A percentile compares a stretch with the other conserved stretches of the same genome.
These are phyloP conservation scores for Pachliopta kotzebuea DNA, from an alignment of 2,888 invertebrate species.

Conservation along the genomic window DNA sequence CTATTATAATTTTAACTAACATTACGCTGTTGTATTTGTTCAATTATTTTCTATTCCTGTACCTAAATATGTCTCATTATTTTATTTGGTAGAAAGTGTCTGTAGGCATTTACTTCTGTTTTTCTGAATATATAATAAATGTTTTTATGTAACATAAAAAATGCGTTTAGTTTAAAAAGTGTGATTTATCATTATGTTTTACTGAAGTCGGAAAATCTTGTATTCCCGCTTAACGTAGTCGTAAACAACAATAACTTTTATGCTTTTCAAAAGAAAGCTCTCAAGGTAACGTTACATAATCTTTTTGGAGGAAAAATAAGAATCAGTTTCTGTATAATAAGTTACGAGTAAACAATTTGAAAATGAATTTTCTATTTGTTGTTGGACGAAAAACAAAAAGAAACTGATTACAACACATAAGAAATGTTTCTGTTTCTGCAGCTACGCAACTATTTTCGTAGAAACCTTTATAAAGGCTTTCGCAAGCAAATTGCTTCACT, in stretches of 20 bases:
- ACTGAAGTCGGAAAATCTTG: constrained; percentile 4
- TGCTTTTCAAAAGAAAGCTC: not conserved
- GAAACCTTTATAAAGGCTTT: no score
- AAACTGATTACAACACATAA: not conserved
- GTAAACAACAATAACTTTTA: constrained; percentile 13
- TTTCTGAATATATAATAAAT: no score
- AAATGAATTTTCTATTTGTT: not conserved
- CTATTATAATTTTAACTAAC: not conserved
- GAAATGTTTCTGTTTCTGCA: no score
- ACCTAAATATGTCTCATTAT: no score
- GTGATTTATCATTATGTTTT: constrained; percentile 2
- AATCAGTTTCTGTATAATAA: not conserved
- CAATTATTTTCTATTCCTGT: no score
- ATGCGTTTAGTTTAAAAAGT: not conserved
- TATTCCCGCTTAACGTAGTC: not conserved
- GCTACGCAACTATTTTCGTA: no score
- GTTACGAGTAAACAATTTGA: not conserved
- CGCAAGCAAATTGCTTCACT: no score
- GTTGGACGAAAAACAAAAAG: not conserved
- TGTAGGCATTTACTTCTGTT: no score
- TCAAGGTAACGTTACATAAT: not conserved
- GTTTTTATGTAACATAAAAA: not conserved
- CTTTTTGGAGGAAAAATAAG: not conserved
- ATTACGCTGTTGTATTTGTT: no score
- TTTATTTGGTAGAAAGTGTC: no score